A percentile compares a stretch with the other conserved stretches of the same genome.
phyloP scores from a whole-genome alignment of 2,888 invertebrate species.

The Pandemis cinnamomeana region DNA sequence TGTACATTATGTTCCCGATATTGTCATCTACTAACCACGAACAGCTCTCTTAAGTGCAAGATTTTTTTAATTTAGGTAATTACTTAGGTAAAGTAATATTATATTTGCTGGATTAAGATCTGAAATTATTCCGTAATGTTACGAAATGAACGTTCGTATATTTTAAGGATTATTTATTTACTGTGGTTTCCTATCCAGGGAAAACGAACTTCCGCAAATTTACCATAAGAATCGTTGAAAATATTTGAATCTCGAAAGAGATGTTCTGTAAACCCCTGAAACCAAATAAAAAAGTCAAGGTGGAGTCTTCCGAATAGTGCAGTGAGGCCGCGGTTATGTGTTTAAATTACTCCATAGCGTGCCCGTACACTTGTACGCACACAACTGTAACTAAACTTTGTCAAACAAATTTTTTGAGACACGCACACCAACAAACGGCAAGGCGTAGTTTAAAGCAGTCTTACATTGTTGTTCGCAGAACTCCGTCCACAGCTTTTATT shows the following conservation, averaged over 20 bases:
- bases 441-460: no score
- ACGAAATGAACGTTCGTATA: no score
- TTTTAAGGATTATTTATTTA: background rate
- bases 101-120: constrained; percentile 15
- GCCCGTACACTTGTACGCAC: no score
- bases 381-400: background rate
- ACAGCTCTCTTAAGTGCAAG: background rate
- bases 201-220: background rate
- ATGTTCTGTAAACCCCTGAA: no score
- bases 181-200: background rate
- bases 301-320: no score
- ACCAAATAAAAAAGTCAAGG: no score
- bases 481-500: no score
- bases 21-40: background rate
- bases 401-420: no score
- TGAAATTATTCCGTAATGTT: background rate
- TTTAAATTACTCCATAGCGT: no score
- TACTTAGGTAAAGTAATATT: background rate
- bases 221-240: background rate
- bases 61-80: background rate
- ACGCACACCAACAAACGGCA: no score
- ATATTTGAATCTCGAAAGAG: background rate
- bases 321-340: no score
- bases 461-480: no score
- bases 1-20: background rate